Evolutionary conservation across 2,888 invertebrate species (phyloP).

Genomic region (Drosophila maculinotata): DNA sequence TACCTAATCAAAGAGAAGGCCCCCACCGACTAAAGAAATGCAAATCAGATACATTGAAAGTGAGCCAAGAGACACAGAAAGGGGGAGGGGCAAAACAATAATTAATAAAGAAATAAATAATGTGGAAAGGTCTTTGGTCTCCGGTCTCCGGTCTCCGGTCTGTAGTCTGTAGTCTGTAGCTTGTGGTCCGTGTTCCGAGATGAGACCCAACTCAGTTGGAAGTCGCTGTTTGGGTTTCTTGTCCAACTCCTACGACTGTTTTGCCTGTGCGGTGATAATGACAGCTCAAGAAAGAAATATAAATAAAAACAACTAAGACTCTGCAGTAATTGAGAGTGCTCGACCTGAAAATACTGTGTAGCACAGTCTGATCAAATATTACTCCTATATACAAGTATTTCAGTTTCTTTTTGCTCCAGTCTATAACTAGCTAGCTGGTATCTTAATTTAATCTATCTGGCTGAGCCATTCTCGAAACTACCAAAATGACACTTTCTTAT

Average conservation of each 20-base stretch:
- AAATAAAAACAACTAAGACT: not conserved
- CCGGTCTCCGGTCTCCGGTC: not conserved
- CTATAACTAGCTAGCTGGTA: too few relatives aligned
- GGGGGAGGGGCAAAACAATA: constrained; percentile 38
- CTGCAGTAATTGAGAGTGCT: not conserved
- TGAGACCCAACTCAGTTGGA: constrained; percentile 55
- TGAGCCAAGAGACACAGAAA: not conserved
- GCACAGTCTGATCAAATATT: too few relatives aligned
- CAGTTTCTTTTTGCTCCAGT: too few relatives aligned
- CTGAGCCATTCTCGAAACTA: too few relatives aligned
- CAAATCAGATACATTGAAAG: constrained; percentile 42
- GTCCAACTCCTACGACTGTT: constrained; percentile 44
- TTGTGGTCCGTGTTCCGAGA: constrained; percentile 18
- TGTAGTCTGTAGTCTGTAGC: not conserved
- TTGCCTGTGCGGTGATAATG: constrained; percentile 14
- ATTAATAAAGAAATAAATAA: constrained; percentile 76
- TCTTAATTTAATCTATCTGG: too few relatives aligned
- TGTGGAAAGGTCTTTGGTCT: constrained; percentile 14
- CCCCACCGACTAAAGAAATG: constrained; percentile 28
- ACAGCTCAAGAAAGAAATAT: constrained; percentile 13
- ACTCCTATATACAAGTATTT: too few relatives aligned
- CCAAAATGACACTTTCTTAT: not conserved
- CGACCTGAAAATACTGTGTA: constrained; percentile 4
- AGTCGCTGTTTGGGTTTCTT: constrained; percentile 32
- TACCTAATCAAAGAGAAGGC: constrained; percentile 20